A percentile compares a stretch with the other conserved stretches of the same genome.
phyloP scores from a whole-genome alignment of 2,113 vertebrate genomes.

The Brachypteracias leptosomus region DNA sequence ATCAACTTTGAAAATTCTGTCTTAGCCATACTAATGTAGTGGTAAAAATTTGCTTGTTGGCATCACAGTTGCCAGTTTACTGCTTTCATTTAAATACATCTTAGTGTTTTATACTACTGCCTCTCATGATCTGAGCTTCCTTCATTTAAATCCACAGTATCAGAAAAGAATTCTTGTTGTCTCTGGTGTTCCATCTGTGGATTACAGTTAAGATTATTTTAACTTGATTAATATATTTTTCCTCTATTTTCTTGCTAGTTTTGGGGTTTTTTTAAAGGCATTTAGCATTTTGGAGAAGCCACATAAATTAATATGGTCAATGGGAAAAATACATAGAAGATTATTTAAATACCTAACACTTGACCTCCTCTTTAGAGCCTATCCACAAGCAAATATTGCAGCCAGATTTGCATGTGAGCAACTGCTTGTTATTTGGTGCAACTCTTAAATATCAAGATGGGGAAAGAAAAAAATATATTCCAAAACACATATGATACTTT shows the following conservation, averaged over 20 bases:
- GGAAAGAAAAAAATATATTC: background rate
- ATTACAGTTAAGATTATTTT: background rate
- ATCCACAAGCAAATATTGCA: background rate
- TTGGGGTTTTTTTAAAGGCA: background rate
- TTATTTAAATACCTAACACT: background rate
- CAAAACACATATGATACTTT: background rate
- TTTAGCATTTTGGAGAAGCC: background rate
- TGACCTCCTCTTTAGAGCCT: background rate
- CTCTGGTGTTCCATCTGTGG: background rate
- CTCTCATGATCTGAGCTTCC: background rate
- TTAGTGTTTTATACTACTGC: background rate
- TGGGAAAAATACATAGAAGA: background rate
- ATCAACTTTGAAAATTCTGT: background rate
- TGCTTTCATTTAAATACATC: background rate
- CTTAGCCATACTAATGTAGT: background rate
- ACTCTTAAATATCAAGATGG: background rate
- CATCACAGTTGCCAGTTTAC: background rate
- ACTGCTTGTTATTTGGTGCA: background rate
- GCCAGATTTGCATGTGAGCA: background rate
- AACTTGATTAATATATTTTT: background rate
- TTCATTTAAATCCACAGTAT: background rate
- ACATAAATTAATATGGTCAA: background rate
- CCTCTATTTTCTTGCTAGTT: background rate
- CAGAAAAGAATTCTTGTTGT: background rate
- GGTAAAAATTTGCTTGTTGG: background rate